These are phyloP conservation scores for Meleagris gallopavo DNA, from an alignment of 2,113 vertebrate species.

Conservation along the genomic window DNA sequence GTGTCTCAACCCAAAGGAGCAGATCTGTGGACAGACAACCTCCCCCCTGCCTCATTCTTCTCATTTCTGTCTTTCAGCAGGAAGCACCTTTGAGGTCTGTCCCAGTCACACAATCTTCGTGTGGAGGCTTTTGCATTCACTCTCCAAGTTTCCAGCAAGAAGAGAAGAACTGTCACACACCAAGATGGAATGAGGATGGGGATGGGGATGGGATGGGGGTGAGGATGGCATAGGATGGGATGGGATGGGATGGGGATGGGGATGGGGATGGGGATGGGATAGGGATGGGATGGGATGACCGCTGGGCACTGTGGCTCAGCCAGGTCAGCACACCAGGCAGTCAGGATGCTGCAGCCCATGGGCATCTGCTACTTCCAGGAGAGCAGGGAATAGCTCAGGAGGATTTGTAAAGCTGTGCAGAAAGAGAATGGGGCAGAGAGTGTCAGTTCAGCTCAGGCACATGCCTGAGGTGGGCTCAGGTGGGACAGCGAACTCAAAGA, in stretches of 20 bases:
- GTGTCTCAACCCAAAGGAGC: not conserved
- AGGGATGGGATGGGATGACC: too few species aligned
- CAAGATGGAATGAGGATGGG: not conserved
- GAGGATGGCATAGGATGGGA: too few species aligned
- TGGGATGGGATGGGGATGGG: too few species aligned
- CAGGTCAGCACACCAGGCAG: accelerated
- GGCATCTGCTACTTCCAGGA: accelerated
- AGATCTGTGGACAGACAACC: not conserved
- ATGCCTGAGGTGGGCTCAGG: not conserved
- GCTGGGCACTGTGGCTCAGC: accelerated
- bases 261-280: too few species aligned
- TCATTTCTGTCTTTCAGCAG: not conserved
- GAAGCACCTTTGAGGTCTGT: not conserved
- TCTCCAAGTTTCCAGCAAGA: not conserved
- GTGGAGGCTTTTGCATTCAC: accelerated
- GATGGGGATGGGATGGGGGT: too few species aligned
- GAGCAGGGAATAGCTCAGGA: not conserved
- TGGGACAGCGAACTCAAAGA: not conserved
- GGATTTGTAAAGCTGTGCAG: not conserved
- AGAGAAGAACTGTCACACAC: accelerated
- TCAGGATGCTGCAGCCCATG: accelerated
- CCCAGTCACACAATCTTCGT: not conserved
- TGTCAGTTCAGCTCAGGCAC: not conserved
- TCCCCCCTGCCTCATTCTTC: not conserved
- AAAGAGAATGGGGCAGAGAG: not conserved